Evolutionary conservation across 2,113 vertebrate genomes (phyloP).

Genomic region (Gambusia holbrooki): DNA sequence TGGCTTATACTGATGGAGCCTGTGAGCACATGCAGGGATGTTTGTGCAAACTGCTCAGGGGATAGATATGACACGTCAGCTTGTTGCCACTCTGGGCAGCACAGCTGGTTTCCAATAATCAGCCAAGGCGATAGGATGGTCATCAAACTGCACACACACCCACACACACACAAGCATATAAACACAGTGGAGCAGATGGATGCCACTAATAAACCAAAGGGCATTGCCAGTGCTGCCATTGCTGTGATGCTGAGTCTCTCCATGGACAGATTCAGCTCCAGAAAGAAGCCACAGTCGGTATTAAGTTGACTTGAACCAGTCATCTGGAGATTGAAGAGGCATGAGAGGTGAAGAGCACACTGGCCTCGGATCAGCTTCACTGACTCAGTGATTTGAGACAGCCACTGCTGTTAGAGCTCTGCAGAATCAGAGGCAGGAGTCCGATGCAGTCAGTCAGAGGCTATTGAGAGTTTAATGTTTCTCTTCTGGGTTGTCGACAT

Average conservation of each 20-base stretch:
- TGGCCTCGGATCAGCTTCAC: conserved; percentile 43
- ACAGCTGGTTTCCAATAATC: conserved; percentile 68
- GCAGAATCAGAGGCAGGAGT: conserved; percentile 6
- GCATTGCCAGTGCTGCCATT: conserved; percentile 41
- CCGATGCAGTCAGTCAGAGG: conserved; percentile 8
- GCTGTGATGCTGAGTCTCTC: conserved; percentile 35
- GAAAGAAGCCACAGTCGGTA: conserved; percentile 33
- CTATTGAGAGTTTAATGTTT: conserved; percentile 11
- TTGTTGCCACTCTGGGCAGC: conserved; percentile 29
- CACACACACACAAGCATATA: conserved; percentile 3
- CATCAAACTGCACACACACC: conserved; percentile 13
- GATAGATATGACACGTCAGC: conserved; percentile 33
- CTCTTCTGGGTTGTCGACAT: neutral
- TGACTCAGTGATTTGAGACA: conserved; percentile 30
- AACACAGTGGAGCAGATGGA: conserved; percentile 47
- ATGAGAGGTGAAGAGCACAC: conserved; percentile 7
- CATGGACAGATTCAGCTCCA: conserved; percentile 14
- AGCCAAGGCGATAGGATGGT: conserved; percentile 53
- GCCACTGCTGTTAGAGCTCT: conserved; percentile 8
- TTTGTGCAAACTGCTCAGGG: conserved; percentile 38
- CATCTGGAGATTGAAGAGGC: conserved; percentile 24
- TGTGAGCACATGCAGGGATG: neutral
- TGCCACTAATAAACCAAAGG: conserved; percentile 57
- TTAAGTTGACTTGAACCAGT: conserved; percentile 36
- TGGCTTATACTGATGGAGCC: conserved; percentile 13